Percentiles rank a stretch among this genome's conserved stretches.
Evolutionary conservation across 92 coral and sea anemone genomes (phyloP).

Genomic region (Phenganax marumi): DNA sequence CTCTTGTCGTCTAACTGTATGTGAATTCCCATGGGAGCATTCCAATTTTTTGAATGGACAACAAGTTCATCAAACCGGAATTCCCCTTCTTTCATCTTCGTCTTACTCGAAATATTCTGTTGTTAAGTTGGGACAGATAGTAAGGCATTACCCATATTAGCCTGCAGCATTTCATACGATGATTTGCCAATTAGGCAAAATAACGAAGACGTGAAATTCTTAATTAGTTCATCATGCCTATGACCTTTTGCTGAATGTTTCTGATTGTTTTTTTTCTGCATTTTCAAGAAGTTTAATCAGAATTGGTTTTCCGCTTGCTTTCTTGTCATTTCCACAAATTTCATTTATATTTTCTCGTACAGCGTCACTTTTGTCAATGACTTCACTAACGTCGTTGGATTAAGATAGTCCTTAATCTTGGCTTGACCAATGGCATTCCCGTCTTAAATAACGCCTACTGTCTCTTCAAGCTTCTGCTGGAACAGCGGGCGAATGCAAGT

Average conservation of each 20-base stretch:
- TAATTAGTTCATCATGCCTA: too few species aligned
- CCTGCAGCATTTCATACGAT: neutral
- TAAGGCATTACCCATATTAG: neutral
- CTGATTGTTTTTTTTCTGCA: too few species aligned
- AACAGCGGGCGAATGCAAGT: neutral
- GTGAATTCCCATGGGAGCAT: too few species aligned
- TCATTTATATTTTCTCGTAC: neutral
- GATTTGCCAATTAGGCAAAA: neutral
- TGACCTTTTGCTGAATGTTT: too few species aligned
- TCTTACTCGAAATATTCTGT: neutral
- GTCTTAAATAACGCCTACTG: neutral
- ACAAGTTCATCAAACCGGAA: constrained; percentile 3
- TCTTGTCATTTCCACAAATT: neutral
- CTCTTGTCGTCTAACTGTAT: neutral
- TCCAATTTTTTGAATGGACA: neutral
- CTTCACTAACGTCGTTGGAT: neutral
- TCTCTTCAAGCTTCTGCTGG: neutral
- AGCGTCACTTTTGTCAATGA: neutral
- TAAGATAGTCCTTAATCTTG: neutral
- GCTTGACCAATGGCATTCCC: neutral
- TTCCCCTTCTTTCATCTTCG: constrained; percentile 1
- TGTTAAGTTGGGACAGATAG: neutral
- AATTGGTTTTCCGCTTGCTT: neutral
- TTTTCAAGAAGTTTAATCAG: neutral
- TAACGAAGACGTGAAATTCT: neutral